Evolutionary conservation across 1,140 invertebrate genomes (phyloP).

Genomic region (Vanessa atalanta): DNA sequence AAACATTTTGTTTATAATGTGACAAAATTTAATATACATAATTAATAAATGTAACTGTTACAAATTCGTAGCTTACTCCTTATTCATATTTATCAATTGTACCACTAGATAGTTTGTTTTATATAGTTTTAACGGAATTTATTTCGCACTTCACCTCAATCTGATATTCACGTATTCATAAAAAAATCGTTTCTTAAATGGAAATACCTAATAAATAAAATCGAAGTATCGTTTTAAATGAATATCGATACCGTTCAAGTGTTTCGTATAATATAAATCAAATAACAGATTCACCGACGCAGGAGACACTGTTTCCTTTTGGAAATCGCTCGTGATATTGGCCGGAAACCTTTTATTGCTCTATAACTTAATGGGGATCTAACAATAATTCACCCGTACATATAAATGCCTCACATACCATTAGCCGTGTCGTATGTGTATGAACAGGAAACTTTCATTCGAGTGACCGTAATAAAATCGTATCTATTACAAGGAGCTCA

Average conservation of each 20-base stretch:
- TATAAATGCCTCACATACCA: conserved; percentile 40
- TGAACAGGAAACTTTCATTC: conserved; percentile 24
- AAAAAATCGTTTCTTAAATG: no score
- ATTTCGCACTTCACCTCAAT: no score
- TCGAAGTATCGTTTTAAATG: background rate
- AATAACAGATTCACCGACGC: conserved; percentile 16
- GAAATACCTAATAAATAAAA: no score
- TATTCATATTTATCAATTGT: no score
- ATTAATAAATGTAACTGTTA: no score
- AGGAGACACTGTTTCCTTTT: conserved; percentile 35
- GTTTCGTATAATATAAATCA: conserved; percentile 26
- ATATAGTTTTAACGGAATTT: no score
- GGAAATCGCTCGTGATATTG: conserved; percentile 37
- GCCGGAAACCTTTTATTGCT: conserved; percentile 40
- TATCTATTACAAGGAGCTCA: background rate
- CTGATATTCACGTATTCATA: no score
- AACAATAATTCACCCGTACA: conserved; percentile 35
- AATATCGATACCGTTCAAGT: background rate
- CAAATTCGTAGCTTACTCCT: no score
- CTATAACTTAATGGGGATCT: conserved; percentile 38
- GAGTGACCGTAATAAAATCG: conserved; percentile 26
- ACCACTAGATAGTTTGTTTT: no score
- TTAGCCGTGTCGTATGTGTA: conserved; percentile 26
- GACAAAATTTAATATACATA: no score
- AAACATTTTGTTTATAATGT: no score